Conservation (phyloP, 2,888 invertebrate species). For the Nemotelus nigrinus region DNA sequence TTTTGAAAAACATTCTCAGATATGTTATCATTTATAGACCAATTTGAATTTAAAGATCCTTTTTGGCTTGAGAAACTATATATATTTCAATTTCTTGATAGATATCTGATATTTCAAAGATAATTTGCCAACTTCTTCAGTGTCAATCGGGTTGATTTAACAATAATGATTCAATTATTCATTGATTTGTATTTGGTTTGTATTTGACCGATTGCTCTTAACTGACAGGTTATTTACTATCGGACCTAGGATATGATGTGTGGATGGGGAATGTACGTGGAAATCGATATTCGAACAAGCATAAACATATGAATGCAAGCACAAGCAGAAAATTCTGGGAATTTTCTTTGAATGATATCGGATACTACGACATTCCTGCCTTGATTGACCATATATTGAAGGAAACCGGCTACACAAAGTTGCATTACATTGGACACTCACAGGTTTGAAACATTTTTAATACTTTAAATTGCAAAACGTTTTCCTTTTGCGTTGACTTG, state of each 20-base stretch:
- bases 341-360: conserved; percentile 67
- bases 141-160: too few species aligned
- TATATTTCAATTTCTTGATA: too few species aligned
- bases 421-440: conserved; percentile 71
- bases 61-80: too few species aligned
- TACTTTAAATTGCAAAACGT: neutral
- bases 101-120: too few species aligned
- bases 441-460: conserved; percentile 50
- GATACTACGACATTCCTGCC: conserved; percentile 67
- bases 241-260: conserved; percentile 53
- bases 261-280: conserved; percentile 55
- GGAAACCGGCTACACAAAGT: conserved; percentile 62
- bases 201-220: neutral
- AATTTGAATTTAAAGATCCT: too few species aligned
- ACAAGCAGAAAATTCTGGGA: conserved; percentile 46
- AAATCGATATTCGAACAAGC: conserved; percentile 52
- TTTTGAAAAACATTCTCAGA: too few species aligned
- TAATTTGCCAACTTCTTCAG: too few species aligned
- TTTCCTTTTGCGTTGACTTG: neutral
- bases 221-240: conserved; percentile 27
- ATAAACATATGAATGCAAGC: conserved; percentile 45
- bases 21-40: too few species aligned
- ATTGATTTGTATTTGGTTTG: too few species aligned
- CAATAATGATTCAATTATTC: too few species aligned
- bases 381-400: conserved; percentile 66